A percentile compares a stretch with the other conserved stretches of the same genome.
Evolutionary conservation across 2,113 vertebrate genomes (phyloP).

Genomic region (Acrocephalus arundinaceus): DNA sequence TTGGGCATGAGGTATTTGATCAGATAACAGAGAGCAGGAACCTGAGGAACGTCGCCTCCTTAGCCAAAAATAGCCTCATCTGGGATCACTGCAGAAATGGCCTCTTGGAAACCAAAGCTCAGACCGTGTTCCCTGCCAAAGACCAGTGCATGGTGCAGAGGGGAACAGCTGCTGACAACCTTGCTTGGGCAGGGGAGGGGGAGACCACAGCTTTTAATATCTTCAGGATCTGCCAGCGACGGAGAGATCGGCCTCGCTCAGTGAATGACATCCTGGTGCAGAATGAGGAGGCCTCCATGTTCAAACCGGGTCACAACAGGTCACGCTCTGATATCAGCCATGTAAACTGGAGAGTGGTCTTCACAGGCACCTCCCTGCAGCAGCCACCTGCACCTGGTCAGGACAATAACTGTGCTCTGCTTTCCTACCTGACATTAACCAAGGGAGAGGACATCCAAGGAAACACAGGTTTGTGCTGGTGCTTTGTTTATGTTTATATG

Average conservation of each 20-base stretch:
- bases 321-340: conserved; percentile 86
- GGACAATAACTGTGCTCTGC: conserved; percentile 51
- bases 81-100: conserved; percentile 83
- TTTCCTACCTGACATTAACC: conserved; percentile 78
- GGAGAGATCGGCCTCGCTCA: conserved; percentile 87
- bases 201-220: conserved; percentile 78
- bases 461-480: conserved; percentile 81
- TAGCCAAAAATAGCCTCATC: conserved; percentile 75
- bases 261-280: conserved; percentile 89
- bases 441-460: conserved; percentile 82
- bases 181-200: conserved; percentile 82
- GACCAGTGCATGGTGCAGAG: conserved; percentile 74
- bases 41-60: conserved; percentile 57
- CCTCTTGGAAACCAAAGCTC: conserved; percentile 77
- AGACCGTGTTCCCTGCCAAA: conserved; percentile 77
- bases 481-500: not conserved
- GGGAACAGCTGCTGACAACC: conserved; percentile 78
- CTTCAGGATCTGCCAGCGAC: conserved; percentile 83
- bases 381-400: conserved; percentile 13
- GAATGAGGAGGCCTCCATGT: conserved; percentile 78
- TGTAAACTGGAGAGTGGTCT: conserved; percentile 72
- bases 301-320: conserved; percentile 89
- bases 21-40: conserved; percentile 68
- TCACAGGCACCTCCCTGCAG: conserved; percentile 62
- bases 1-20: conserved; percentile 72